phyloP scores from a whole-genome alignment of 2,888 invertebrate species.

The Atrina japonica region DNA sequence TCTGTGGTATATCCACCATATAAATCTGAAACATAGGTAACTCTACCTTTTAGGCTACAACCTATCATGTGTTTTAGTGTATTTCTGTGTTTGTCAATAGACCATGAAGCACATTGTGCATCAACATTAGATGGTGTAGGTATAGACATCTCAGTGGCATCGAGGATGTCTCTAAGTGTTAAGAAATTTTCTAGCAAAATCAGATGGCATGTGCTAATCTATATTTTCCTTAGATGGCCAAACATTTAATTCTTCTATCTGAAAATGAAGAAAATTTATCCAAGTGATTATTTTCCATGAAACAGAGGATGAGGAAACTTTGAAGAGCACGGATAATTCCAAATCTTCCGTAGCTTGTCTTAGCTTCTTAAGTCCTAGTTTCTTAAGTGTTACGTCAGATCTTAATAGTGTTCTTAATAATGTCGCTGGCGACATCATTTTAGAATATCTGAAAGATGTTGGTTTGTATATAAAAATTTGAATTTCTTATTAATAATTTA shows the following conservation, averaged over 20 bases:
- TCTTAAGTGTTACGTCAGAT: too few relatives aligned
- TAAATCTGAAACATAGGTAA: constrained; percentile 42
- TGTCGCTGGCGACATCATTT: too few relatives aligned
- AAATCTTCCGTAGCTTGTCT: constrained; percentile 48
- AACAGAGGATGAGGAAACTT: constrained; percentile 37
- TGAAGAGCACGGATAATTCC: constrained; percentile 40
- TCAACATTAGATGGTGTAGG: constrained; percentile 49
- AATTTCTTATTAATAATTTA: too few relatives aligned
- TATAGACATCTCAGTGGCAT: constrained; percentile 58
- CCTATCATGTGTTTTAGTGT: constrained; percentile 55
- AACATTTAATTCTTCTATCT: constrained; percentile 49
- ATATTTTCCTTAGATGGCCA: constrained; percentile 49
- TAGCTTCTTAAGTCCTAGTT: constrained; percentile 50
- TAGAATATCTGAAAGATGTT: too few relatives aligned
- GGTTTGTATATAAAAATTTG: too few relatives aligned
- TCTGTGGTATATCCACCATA: constrained; percentile 52
- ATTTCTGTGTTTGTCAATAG: constrained; percentile 56
- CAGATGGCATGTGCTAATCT: constrained; percentile 42
- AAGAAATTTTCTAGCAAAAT: constrained; percentile 49
- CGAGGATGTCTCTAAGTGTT: constrained; percentile 52
- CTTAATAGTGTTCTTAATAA: too few relatives aligned
- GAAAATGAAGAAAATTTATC: constrained; percentile 52
- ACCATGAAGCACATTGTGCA: constrained; percentile 50
- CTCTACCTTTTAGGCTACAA: constrained; percentile 39
- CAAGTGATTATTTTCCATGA: constrained; percentile 46